Conservation (phyloP, 2,888 invertebrate genomes). For the Gryllus longicercus region DNA sequence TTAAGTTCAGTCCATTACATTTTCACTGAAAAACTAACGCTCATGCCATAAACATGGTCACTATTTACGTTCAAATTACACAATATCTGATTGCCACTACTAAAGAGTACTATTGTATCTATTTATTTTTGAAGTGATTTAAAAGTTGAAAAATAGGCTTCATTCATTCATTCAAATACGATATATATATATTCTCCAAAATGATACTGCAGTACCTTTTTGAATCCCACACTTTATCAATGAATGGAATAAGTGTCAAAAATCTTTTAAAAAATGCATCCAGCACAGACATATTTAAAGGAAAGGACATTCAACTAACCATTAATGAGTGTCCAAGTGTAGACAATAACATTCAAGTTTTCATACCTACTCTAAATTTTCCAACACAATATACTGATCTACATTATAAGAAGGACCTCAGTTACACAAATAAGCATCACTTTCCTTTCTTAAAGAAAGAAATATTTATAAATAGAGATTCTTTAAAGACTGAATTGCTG, state of each 20-base stretch:
- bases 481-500: too few relatives aligned
- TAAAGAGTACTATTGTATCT: background rate
- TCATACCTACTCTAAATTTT: too few relatives aligned
- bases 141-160: slow-evolving; percentile 8
- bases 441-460: too few relatives aligned
- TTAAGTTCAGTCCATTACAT: slow-evolving; percentile 7
- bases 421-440: too few relatives aligned
- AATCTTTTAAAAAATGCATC: background rate
- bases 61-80: background rate
- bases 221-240: background rate
- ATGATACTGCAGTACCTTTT: background rate
- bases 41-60: slow-evolving; percentile 17
- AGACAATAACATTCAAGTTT: too few relatives aligned
- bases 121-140: background rate
- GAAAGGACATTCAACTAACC: background rate
- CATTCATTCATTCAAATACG: background rate
- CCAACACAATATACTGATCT: too few relatives aligned
- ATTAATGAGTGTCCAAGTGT: too few relatives aligned
- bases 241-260: background rate
- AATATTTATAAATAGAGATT: too few relatives aligned
- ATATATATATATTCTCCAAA: background rate
- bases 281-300: background rate
- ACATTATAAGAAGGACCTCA: too few relatives aligned
- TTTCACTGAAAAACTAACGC: background rate
- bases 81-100: background rate